phyloP scores from a whole-genome alignment of 2,113 vertebrate species.

The Chunga burmeisteri region DNA sequence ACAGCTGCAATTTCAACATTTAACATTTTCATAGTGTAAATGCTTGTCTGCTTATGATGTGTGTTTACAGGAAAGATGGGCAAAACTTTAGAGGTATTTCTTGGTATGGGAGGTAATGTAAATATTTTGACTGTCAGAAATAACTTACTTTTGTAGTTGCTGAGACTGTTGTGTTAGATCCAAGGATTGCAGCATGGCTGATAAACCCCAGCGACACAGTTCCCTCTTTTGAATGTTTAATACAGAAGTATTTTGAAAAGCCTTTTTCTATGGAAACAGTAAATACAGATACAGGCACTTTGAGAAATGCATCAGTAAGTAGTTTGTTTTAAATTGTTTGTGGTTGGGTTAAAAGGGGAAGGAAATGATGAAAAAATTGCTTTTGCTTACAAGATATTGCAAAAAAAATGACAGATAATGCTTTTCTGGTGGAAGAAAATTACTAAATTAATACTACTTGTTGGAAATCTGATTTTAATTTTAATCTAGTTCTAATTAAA shows the following conservation, averaged over 20 bases:
- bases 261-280: neutral
- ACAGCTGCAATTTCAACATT: neutral
- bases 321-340: neutral
- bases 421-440: neutral
- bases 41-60: neutral
- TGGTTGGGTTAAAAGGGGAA: neutral
- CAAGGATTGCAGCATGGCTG: slow-evolving; percentile 89
- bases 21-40: neutral
- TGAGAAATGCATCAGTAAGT: slow-evolving; percentile 68
- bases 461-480: neutral
- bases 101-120: neutral
- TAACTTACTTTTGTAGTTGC: slow-evolving; percentile 71
- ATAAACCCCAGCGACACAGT: slow-evolving; percentile 82
- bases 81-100: neutral
- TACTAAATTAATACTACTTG: neutral
- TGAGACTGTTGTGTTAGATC: slow-evolving; percentile 80
- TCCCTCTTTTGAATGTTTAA: slow-evolving; percentile 81
- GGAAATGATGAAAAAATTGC: neutral
- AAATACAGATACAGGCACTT: neutral
- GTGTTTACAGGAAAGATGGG: neutral
- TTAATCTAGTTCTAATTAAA: neutral
- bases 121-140: neutral
- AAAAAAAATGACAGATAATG: neutral
- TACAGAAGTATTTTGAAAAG: slow-evolving; percentile 75
- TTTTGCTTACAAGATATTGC: neutral